Evolutionary conservation across 2,113 vertebrate genomes (phyloP), one percentile per base, ranked within the genome.

Genomic region (Neogale vison): DNA sequence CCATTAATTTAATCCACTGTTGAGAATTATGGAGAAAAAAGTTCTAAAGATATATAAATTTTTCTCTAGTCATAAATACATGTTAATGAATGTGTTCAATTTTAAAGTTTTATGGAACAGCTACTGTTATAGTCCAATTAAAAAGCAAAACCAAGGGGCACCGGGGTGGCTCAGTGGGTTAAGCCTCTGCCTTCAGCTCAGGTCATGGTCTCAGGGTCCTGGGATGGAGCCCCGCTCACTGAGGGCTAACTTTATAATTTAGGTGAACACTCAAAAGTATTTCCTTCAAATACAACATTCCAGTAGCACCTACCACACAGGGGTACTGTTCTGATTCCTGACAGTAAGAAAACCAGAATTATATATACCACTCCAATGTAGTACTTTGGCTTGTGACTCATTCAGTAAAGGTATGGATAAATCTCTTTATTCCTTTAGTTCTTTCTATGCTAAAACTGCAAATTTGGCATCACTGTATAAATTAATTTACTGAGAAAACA

Each of bases 11-110:
- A 8, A 77, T 15, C 23, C 13, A 72, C 0, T 96, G 6, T 93
- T 95, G 45, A 96, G 88, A 95, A 88, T 90, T 63, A 95, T 0
- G 85, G 24, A 92, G 26, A 90, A 61, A 82, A 96, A 94, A 69
- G 21, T 55, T 84, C n/a, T 92, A 74, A 96, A 96, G 6, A 74
- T 23, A 21, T 23, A 52, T 50, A 57, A 17, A 63, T 26, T 88
- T 89, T 92, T 59, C 52, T 69, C 14, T 63, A 6, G 9, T 83
- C 45, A 90, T 36, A 81, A 93, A 69, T 63, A 97, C 95, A 72
- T 72, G 92, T 11, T 87, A 92, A 92, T n/a, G 29, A 84, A 42
- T 79, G 50, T 86, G 4, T 71, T 47, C 47, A 71, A 88, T 39
- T 90, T 45, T 81, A 83, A 20, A 31, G 8, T 83, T 83, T 95